Evolutionary conservation across 2,797 vertebrate genomes (phyloP), one percentile per base, ranked within the genome.

Genomic region (Denticeps clupeoides): DNA sequence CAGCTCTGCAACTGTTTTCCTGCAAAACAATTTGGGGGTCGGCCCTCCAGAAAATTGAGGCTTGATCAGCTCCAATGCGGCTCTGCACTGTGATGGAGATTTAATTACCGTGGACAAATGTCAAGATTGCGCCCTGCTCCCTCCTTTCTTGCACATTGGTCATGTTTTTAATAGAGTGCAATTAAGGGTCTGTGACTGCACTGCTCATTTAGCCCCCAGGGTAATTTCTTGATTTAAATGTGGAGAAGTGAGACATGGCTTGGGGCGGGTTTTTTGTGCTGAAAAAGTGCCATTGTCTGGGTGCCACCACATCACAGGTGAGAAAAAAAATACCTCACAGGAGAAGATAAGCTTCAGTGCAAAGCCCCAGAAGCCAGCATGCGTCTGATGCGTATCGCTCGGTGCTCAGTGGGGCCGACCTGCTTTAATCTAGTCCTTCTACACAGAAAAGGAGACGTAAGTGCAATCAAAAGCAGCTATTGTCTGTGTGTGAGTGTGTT

Each of bases 71-170:
- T 22, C 33, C 51, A 31, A 37, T 37, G 55, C 51, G 51, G 41
- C 45, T 62, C 55, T 29, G n/a, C 33, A 45, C 13, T 25, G 12
- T 45, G 46, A 51, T 56, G 28, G 44, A 47, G 27, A 48, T 60
- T 50, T 55, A 53, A 60, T 62, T 51, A 47, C 49, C 32, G n/a
- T 16, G 29, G 45, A 35, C 29, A 53, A 60, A 62, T 56, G 50
- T 45, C 47, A 38, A 37, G 31, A 35, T 46, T 32, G 25, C 21
- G 18, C 24, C 44, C 15, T 5, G 13, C 21, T 41, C n/a, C 48
- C 29, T 49, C 24, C 5, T 6, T 40, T 46, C 13, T 46, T 41
- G 37, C 12, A 6, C 49, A 27, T 52, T 35, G 58, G 47, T 51
- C 25, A 33, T 44, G 46, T 52, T 58, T n/a, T 60, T 48, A 49